Evolutionary conservation across 2,888 invertebrate species (phyloP).

Genomic region (Drosophila borborema): DNA sequence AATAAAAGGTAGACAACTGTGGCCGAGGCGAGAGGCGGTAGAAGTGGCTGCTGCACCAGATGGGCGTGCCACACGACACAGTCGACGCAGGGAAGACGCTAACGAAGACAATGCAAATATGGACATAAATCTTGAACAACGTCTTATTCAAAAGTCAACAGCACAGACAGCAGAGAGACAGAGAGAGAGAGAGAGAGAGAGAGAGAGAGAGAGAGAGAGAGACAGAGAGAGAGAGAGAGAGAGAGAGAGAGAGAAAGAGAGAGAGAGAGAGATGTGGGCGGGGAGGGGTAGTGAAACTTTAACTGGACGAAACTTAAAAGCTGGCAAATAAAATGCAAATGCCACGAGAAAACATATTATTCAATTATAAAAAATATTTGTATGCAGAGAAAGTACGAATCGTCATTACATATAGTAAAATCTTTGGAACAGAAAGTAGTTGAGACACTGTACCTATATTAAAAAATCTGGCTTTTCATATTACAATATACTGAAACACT

Average conservation of each 20-base stretch:
- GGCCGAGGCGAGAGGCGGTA: background rate
- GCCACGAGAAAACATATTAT: background rate
- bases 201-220: conserved; percentile 16
- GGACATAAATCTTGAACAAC: conserved; percentile 70
- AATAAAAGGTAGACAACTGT: conserved; percentile 29
- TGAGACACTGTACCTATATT: background rate
- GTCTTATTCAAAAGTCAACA: conserved; percentile 60
- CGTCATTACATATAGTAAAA: background rate
- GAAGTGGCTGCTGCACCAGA: background rate
- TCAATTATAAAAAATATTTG: background rate
- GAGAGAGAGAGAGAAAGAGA: background rate
- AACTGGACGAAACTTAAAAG: conserved; percentile 10
- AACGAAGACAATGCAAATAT: conserved; percentile 75
- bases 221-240: conserved; percentile 3
- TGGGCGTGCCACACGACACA: conserved; percentile 40
- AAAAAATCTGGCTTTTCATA: too few species aligned
- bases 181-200: background rate
- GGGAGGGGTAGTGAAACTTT: conserved; percentile 7
- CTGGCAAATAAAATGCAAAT: conserved; percentile 11
- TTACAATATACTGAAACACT: too few species aligned
- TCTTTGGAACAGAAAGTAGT: background rate
- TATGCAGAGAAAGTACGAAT: background rate
- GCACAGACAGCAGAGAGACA: conserved; percentile 34
- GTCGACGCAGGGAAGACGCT: conserved; percentile 43
- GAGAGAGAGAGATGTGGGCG: background rate